Conservation (phyloP, 1,140 invertebrate species). For the Adoxophyes honmai region DNA sequence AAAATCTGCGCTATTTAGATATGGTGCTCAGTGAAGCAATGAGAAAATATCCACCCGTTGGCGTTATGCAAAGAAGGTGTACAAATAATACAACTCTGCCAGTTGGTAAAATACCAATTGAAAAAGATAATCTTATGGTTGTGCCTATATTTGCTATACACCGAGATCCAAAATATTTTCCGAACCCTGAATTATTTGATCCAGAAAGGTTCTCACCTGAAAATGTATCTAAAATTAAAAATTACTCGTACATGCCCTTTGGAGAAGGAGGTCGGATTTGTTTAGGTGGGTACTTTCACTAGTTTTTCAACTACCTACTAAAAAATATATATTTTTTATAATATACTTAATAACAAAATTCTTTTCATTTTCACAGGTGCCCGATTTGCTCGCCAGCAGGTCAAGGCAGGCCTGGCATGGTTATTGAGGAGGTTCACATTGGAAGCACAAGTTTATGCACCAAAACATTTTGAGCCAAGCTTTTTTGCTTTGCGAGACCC, state of each 20-base stretch:
- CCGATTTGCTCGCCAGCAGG: constrained; percentile 73
- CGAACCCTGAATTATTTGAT: constrained; percentile 78
- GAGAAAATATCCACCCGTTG: constrained; percentile 72
- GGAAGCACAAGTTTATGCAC: constrained; percentile 20
- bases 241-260: constrained; percentile 81
- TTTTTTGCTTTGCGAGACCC: constrained; percentile 5
- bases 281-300: constrained; percentile 70
- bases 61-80: constrained; percentile 59
- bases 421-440: constrained; percentile 54
- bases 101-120: constrained; percentile 50
- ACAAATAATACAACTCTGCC: constrained; percentile 67
- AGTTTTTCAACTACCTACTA: neutral
- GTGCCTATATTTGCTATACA: constrained; percentile 80
- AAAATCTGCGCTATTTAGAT: constrained; percentile 70
- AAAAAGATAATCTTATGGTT: constrained; percentile 68
- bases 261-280: constrained; percentile 84
- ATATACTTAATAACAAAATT: neutral
- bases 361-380: constrained; percentile 43
- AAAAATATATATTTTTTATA: neutral
- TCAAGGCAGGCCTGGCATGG: constrained; percentile 60
- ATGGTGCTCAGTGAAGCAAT: constrained; percentile 64
- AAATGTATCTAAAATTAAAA: constrained; percentile 60
- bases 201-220: constrained; percentile 79
- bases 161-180: constrained; percentile 75
- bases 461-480: constrained; percentile 6